Base-by-base conservation (phyloP, 2,888 invertebrate genomes). In the Cosmia trapezina region DNA sequence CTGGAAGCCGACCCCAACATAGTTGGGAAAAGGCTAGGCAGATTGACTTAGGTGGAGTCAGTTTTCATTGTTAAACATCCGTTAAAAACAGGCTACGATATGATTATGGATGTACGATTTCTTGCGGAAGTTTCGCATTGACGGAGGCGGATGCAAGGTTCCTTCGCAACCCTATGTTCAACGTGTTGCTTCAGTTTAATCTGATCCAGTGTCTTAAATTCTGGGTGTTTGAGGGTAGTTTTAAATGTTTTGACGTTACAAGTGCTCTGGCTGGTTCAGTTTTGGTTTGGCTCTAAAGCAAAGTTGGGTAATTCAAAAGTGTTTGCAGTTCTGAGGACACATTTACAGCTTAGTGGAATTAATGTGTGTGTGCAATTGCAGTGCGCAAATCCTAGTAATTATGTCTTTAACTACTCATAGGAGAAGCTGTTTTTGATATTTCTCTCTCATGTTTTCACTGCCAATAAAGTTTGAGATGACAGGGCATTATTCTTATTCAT, bases 141-240 rank as follows among this genome's bases (percentile, higher is more conserved):
- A 12, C 14, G 5, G 14, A 19, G 8, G 8, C 17, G n/a, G n/a
- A 37, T 14, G 4, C 17, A n/a, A 53, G 53, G 33, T 37, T 11
- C 4, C 14, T 1, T 37, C n/a, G 22, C 63, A 63, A 54, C 63
- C 54, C 63, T 63, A 54, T 76, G 64, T 71, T 64, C 66, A 61
- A 83, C 85, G 65, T 83, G 85, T 83, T 85, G 83, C 85, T 83
- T 80, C 59, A 57, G 65, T 33, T 73, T 79, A 69, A 69, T 71
- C 76, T 76, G 80, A 85, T 83, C 56, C 59, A 51, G 45, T 65
- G 45, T 73, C 65, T 83, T 72, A 73, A 71, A 75, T 69, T 65
- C 73, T 56, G 37, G 56, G 33, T 70, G 62, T 67, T 70, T 65
- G 41, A n/a, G 66, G 33, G 22, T 54, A 69, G 60, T 68, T 72